Conservation (phyloP, 2,888 invertebrate genomes). For the Noctua janthina region DNA sequence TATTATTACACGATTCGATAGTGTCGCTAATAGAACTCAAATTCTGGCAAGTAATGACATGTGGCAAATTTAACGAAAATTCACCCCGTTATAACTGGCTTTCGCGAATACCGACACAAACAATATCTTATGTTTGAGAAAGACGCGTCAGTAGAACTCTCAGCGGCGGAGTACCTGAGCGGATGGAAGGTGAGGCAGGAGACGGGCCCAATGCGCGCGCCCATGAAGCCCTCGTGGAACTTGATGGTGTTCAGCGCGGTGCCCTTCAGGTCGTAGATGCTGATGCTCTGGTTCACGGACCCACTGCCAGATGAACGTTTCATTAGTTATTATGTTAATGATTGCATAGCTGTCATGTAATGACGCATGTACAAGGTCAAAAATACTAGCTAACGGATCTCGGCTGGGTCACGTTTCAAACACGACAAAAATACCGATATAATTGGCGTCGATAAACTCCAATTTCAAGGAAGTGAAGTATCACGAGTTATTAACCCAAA, state of each 20-base stretch:
- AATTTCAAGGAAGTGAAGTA: neutral
- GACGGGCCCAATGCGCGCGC: slow-evolving; percentile 96
- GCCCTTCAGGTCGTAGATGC: slow-evolving; percentile 94
- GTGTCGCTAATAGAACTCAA: no score
- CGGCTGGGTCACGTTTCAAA: neutral
- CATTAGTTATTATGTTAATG: neutral
- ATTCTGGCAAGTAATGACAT: no score
- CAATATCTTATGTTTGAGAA: neutral
- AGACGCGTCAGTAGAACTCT: neutral
- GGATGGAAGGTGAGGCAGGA: slow-evolving; percentile 97
- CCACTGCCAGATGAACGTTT: slow-evolving; percentile 89
- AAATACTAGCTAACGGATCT: neutral
- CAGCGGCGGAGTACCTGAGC: slow-evolving; percentile 83
- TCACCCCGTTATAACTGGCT: neutral
- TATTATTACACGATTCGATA: no score
- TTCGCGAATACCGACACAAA: neutral
- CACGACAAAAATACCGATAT: neutral
- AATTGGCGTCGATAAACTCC: neutral
- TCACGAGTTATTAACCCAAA: neutral
- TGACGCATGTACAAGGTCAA: neutral
- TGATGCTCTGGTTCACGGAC: slow-evolving; percentile 94
- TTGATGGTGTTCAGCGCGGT: slow-evolving; percentile 94
- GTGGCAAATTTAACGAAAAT: no score
- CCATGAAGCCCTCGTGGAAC: slow-evolving; percentile 97
- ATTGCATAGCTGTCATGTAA: neutral